Evolutionary conservation across 2,797 vertebrate species (phyloP), one percentile per base, ranked within the genome.

Genomic region (Bryconaethiops microstoma): DNA sequence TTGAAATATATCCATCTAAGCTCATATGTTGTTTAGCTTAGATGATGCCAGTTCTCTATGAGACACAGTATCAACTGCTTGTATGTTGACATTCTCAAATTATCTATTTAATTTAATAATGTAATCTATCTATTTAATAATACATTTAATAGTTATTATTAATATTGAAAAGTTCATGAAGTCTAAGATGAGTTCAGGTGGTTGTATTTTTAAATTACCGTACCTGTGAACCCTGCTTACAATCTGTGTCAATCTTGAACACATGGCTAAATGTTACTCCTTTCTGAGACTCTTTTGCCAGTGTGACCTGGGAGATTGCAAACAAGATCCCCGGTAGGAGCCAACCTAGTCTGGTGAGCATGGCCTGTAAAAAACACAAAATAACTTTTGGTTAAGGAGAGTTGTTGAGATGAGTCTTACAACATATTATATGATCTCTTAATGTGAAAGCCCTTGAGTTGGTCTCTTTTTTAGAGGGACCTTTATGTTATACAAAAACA

Each of bases 241-340:
- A 94, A 84, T 91, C 86, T 9, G 93, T 89, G 1, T 95, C 95
- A 0, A 94, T 94, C 86, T 94, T 96, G 86, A 97, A 98, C 83
- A 95, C 92, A 13, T 97, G 96, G 88, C 95, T 96, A 89, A 98
- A 94, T 9, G 94, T 96, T 87, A 97, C 89, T 85, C 90, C 94
- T 72, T 94, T 94, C 64, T 94, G 93, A 0, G 85, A 74, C 17
- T 85, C 90, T 0, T 86, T 79, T 0, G 93, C 85, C 80, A 69
- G 73, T 60, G 74, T 88, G 78, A 89, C 76, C 57, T 87, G 78
- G 79, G 86, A 81, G 78, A 87, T 72, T 35, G 81, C 87, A 55
- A 94, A 90, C 54, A 96, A 86, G 3, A 93, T 62, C 40, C 88
- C 90, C 86, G 94, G 0, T 4, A 90, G 82, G 87, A 68, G 84